Evolutionary conservation across 2,113 vertebrate genomes (phyloP).

Genomic region (Danionella cerebrum): DNA sequence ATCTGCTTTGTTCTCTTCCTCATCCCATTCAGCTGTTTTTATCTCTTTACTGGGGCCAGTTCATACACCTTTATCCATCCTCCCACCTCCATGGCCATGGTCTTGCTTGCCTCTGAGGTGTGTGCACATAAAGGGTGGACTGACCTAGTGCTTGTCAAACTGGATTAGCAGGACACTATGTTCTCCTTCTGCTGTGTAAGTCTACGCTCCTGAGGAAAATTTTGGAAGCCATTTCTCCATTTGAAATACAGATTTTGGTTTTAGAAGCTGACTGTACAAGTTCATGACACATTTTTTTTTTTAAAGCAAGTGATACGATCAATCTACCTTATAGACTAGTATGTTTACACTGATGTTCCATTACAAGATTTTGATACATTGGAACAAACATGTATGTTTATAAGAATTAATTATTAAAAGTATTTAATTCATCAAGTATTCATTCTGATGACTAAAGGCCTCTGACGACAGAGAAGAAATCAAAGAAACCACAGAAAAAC

Average conservation of each 20-base stretch:
- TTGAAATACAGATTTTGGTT: too few species aligned
- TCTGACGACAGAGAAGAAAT: too few species aligned
- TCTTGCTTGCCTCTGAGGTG: constrained; percentile 4
- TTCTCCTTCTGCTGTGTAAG: neutral
- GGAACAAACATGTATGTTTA: too few species aligned
- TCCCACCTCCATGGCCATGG: neutral
- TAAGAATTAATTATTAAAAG: too few species aligned
- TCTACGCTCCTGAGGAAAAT: neutral
- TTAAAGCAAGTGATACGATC: too few species aligned
- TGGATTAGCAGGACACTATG: constrained; percentile 6
- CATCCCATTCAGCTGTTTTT: neutral
- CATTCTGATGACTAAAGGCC: too few species aligned
- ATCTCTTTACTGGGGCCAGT: neutral
- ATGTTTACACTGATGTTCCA: too few species aligned
- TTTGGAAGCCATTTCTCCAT: neutral
- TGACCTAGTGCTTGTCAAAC: constrained; percentile 1
- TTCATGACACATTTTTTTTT: too few species aligned
- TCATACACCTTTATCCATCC: neutral
- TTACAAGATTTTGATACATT: too few species aligned
- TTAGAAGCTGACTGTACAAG: neutral
- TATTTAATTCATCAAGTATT: too few species aligned
- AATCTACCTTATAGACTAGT: too few species aligned
- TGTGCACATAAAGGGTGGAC: neutral
- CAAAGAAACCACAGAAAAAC: too few species aligned
- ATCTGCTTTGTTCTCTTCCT: constrained; percentile 3